Evolutionary conservation across 2,888 invertebrate species (phyloP), one percentile per base, ranked within the genome.

Genomic region (Schrankia costaestrigalis): DNA sequence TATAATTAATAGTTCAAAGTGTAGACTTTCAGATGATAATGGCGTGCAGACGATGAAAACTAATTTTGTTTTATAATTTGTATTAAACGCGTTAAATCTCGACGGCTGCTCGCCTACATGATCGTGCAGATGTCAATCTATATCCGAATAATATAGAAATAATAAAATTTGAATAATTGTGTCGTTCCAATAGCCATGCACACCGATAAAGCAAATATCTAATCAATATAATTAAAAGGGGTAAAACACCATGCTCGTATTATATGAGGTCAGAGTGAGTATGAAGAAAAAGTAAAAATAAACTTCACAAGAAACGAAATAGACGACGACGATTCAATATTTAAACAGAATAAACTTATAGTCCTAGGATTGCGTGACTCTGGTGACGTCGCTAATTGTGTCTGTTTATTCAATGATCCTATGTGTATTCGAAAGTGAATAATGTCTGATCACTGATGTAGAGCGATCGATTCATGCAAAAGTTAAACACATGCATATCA

Each of bases 131-230:
- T 70, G 68, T 70, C 35, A 62, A 35, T 56, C 63, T 73, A 74
- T 39, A 58, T 58, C 58, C 60, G 65, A 63, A 65, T 55, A 63
- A 54, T 44, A 64, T 56, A 56, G 58, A 67, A 65, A 66, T 43
- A 59, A 59, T 58, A 50, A 54, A 63, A 68, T 73, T 75, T 74
- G 49, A 66, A 59, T 56, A 56, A 62, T 49, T 63, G 57, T 65
- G 64, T 62, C 35, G 61, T 63, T 79, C 62, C 66, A 68, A 75
- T 66, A 81, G 83, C 83, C 86, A 87, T 87, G 86, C 86, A 85
- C 71, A 80, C 70, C 71, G 76, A 78, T 62, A 49, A 82, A 83
- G 77, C 82, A 54, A n/a, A 72, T 60, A 56, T 61, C 68, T 46
- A 65, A 60, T 56, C 55, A 56, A 69, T 43, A 36, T 54, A 52